A percentile compares a stretch with the other conserved stretches of the same genome.
These are phyloP conservation scores for Drosophila novamexicana DNA, from an alignment of 1,140 invertebrate species.

Conservation along the genomic window DNA sequence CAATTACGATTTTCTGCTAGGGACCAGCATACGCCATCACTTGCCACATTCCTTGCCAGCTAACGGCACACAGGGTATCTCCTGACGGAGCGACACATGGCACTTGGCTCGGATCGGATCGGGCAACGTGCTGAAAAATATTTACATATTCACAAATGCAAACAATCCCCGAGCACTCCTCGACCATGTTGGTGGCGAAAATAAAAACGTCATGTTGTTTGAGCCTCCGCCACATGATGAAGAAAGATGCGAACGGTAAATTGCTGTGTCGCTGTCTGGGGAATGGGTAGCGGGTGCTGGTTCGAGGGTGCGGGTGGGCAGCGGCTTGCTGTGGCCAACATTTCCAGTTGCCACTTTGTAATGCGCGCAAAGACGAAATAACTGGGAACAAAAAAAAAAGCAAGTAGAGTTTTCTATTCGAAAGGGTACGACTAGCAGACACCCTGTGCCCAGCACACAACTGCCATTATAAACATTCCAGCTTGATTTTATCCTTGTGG, in stretches of 20 bases:
- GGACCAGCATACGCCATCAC: constrained; percentile 31
- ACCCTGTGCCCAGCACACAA: too few relatives aligned
- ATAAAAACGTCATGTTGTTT: constrained; percentile 56
- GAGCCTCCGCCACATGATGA: constrained; percentile 49
- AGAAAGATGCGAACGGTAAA: constrained; percentile 57
- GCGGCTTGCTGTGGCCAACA: constrained; percentile 25
- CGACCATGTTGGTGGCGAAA: constrained; percentile 15
- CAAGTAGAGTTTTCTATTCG: not conserved
- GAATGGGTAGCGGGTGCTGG: too few relatives aligned
- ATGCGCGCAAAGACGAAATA: constrained; percentile 42
- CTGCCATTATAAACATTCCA: too few relatives aligned
- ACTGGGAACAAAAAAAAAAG: constrained; percentile 3
- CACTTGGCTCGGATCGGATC: constrained; percentile 39
- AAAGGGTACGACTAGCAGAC: too few relatives aligned
- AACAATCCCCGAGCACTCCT: constrained; percentile 37
- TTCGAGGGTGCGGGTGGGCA: not conserved
- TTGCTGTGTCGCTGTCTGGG: constrained; percentile 27
- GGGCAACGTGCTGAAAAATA: constrained; percentile 46
- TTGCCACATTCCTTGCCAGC: constrained; percentile 30
- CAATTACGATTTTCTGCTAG: constrained; percentile 38
- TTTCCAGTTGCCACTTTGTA: constrained; percentile 57
- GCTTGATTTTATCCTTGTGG: too few relatives aligned
- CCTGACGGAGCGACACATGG: constrained; percentile 33
- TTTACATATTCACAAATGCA: constrained; percentile 58
- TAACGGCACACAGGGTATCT: constrained; percentile 20